phyloP scores from a whole-genome alignment of 2,888 invertebrate genomes.

The Seira musarum region DNA sequence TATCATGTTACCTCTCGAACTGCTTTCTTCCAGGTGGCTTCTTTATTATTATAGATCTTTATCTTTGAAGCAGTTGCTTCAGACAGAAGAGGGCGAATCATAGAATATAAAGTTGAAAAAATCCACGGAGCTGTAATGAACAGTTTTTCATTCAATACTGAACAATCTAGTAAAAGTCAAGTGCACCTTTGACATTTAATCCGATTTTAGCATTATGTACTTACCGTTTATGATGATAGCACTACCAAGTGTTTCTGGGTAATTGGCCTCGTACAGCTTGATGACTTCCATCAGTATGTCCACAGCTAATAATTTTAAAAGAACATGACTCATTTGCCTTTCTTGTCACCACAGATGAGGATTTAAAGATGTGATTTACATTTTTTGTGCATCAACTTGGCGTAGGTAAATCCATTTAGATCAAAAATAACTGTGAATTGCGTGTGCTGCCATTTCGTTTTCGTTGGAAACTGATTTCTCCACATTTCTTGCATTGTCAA shows the following conservation, averaged over 20 bases:
- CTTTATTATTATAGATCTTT: slow-evolving; percentile 52
- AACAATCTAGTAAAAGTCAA: background rate
- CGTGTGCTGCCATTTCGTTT: slow-evolving; percentile 38
- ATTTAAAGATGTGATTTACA: slow-evolving; percentile 24
- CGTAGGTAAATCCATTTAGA: slow-evolving; percentile 54
- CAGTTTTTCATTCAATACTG: background rate
- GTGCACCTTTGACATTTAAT: no score
- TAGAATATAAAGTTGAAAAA: slow-evolving; percentile 47
- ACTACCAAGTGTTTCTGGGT: slow-evolving; percentile 49
- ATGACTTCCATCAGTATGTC: slow-evolving; percentile 47
- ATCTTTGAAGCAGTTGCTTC: slow-evolving; percentile 55
- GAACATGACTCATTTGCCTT: background rate
- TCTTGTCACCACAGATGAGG: background rate
- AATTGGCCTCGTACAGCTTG: slow-evolving; percentile 58
- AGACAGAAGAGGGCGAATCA: slow-evolving; percentile 53
- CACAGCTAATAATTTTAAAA: slow-evolving; percentile 34
- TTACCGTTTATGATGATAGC: slow-evolving; percentile 51
- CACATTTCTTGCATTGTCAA: slow-evolving; percentile 52
- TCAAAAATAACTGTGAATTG: slow-evolving; percentile 53
- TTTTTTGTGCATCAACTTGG: slow-evolving; percentile 54
- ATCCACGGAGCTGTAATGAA: slow-evolving; percentile 46
- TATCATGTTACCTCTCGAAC: slow-evolving; percentile 4
- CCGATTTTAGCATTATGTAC: no score
- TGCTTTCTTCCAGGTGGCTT: slow-evolving; percentile 49
- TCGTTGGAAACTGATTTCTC: slow-evolving; percentile 40